These are phyloP conservation scores for Hemicentrotus pulcherrimus DNA, from an alignment of 35 echinoderm and acorn worm species.

Conservation along the genomic window DNA sequence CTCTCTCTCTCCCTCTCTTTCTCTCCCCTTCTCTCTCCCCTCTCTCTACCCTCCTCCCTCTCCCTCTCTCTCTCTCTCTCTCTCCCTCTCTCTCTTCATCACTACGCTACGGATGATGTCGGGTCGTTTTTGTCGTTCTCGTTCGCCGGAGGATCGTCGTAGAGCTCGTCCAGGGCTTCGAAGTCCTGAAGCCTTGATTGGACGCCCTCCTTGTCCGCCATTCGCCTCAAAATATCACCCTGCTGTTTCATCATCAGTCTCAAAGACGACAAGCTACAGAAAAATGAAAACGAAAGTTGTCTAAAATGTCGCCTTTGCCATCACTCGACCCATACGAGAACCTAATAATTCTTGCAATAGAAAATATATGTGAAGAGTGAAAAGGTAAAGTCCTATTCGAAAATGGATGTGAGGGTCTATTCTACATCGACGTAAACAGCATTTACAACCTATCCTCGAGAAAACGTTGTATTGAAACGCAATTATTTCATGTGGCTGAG, in stretches of 20 bases:
- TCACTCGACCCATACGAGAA: too few species aligned
- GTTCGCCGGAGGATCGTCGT: constrained; percentile 4
- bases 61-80: neutral
- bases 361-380: too few species aligned
- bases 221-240: neutral
- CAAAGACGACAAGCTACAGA: neutral
- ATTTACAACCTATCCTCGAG: too few species aligned
- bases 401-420: too few species aligned
- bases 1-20: too few species aligned
- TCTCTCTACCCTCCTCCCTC: neutral
- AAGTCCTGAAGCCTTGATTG: neutral
- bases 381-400: too few species aligned
- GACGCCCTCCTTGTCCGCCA: constrained; percentile 30
- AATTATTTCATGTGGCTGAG: too few species aligned
- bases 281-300: too few species aligned
- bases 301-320: too few species aligned
- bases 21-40: neutral
- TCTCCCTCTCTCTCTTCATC: neutral
- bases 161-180: constrained; percentile 8
- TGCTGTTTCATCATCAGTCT: constrained; percentile 37
- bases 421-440: too few species aligned
- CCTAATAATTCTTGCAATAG: too few species aligned
- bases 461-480: too few species aligned
- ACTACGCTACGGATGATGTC: neutral
- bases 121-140: neutral